These are phyloP conservation scores for Syngnathoides biaculeatus DNA, from an alignment of 2,113 vertebrate genomes.

Conservation along the genomic window DNA sequence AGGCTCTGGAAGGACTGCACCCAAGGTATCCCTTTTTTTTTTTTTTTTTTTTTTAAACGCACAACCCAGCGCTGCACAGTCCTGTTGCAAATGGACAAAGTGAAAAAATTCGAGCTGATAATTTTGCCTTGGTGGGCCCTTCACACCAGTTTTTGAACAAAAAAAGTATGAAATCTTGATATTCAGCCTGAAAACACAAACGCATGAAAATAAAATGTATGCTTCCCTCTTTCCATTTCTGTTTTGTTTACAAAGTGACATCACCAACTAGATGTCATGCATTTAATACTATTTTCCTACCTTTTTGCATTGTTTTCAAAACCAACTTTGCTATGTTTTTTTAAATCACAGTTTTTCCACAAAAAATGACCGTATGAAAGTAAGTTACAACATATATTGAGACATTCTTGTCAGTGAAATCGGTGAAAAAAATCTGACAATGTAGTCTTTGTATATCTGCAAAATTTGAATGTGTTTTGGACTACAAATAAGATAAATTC, in stretches of 20 bases:
- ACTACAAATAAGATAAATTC: too few relatives aligned
- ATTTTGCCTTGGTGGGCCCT: neutral
- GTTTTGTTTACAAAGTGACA: too few relatives aligned
- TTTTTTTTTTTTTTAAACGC: too few relatives aligned
- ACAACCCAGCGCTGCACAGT: neutral
- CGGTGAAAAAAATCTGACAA: too few relatives aligned
- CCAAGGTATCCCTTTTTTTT: conserved; percentile 78
- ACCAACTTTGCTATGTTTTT: too few relatives aligned
- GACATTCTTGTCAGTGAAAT: too few relatives aligned
- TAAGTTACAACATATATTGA: too few relatives aligned
- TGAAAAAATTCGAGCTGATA: too few relatives aligned
- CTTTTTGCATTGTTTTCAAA: neutral
- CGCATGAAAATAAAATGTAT: neutral
- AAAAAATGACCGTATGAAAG: too few relatives aligned
- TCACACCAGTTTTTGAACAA: neutral
- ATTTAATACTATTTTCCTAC: neutral
- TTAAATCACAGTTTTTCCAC: too few relatives aligned
- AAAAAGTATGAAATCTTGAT: neutral
- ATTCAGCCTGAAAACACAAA: neutral
- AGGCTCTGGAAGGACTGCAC: conserved; percentile 88
- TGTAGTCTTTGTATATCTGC: too few relatives aligned
- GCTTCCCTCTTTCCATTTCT: neutral
- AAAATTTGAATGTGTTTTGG: too few relatives aligned
- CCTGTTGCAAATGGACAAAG: neutral
- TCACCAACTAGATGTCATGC: neutral